Evolutionary conservation across 2,888 invertebrate genomes (phyloP), one percentile per base, ranked within the genome.

Genomic region (Eristalis intricaria): DNA sequence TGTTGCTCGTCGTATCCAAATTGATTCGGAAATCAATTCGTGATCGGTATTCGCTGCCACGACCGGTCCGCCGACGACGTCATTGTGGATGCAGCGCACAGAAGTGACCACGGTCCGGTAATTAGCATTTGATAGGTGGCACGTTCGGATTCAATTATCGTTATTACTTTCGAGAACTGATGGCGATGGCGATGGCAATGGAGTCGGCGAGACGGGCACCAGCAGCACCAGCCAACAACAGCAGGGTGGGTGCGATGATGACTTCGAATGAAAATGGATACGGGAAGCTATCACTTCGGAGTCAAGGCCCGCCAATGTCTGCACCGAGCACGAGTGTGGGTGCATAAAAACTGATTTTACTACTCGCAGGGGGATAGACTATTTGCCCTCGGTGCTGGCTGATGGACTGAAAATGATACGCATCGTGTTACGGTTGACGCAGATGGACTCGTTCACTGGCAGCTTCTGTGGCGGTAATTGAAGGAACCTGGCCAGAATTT

Each of bases 71-170:
- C 50, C 8, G 32, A 32, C 50, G 50, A 50, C 50, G 70, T 38
- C 38, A 66, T 74, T 80, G 35, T 74, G 38, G 35, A 74, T 80
- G 74, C 80, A 74, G 40, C 56, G 40, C 80, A 80, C 65, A 66
- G 43, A 65, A 73, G 66, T 66, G 65, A 60, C 68, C 80, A 74
- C 74, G 73, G 74, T 74, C 56, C 74, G 63, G 66, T 79, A 73
- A 73, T 79, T 79, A 79, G 73, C 73, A 66, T 73, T 79, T 73
- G 73, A 79, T 79, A 66, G 73, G 74, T 80, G 56, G 61, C 74
- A 80, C 80, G 80, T 80, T 80, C 68, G 74, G 56, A 80, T 80
- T 80, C 74, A 80, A 80, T 80, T 66, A 80, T 74, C 68, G 80
- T 79, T 73, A 66, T 79, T 66, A 66, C 71, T 79, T 79, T 79